phyloP scores from a whole-genome alignment of 2,113 vertebrate species.

The Globicephala melas region DNA sequence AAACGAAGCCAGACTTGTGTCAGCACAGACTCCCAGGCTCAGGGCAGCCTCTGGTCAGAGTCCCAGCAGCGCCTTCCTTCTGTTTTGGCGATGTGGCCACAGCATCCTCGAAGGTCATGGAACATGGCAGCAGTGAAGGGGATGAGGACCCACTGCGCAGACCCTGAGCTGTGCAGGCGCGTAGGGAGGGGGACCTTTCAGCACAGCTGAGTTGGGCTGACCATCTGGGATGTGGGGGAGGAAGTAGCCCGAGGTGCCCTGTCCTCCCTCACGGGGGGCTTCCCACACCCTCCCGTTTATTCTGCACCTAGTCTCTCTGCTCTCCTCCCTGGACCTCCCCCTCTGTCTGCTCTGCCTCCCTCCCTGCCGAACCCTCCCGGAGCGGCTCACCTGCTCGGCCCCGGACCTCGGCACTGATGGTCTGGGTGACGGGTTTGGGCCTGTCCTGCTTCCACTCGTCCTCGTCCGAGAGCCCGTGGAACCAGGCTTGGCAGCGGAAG shows the following conservation, averaged over 20 bases:
- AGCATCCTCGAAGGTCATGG: neutral
- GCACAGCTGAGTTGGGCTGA: neutral
- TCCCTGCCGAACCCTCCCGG: fast-evolving
- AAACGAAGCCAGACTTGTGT: neutral
- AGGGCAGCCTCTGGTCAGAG: neutral
- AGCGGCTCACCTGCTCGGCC: constrained; percentile 30
- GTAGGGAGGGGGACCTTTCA: fast-evolving
- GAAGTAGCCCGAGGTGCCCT: fast-evolving
- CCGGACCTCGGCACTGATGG: neutral
- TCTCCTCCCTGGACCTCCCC: neutral
- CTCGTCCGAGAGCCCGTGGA: constrained; percentile 36
- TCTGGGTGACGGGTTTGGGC: constrained; percentile 24
- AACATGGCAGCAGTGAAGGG: neutral
- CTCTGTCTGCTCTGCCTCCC: no score
- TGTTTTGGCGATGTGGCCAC: fast-evolving
- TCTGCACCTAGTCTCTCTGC: neutral
- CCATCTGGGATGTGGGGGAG: neutral
- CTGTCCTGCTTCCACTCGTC: fast-evolving
- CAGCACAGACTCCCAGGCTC: neutral
- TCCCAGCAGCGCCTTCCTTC: neutral
- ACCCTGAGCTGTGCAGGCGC: neutral
- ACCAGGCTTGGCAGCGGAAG: constrained; percentile 83
- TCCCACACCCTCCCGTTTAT: neutral
- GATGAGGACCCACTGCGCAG: neutral
- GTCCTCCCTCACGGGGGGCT: neutral